Evolutionary conservation across 2,888 invertebrate genomes (phyloP).

Genomic region (Nemurella pictetii): DNA sequence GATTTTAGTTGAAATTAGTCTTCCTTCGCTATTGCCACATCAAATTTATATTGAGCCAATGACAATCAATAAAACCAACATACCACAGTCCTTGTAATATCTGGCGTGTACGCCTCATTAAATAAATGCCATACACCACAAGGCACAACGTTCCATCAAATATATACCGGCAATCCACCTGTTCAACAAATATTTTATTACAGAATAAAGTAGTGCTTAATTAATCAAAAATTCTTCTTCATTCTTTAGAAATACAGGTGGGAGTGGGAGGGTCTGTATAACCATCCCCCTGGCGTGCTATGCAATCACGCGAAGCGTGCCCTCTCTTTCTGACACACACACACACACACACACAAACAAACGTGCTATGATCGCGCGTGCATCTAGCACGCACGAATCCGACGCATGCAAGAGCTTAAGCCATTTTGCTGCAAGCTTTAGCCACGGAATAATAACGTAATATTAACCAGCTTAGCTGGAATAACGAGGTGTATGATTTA

Average conservation of each 20-base stretch:
- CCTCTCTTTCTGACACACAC: neutral
- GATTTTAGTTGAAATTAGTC: no score
- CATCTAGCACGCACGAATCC: neutral
- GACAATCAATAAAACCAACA: neutral
- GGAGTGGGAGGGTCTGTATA: conserved; percentile 8
- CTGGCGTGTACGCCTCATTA: neutral
- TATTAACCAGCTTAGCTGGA: neutral
- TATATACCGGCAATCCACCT: neutral
- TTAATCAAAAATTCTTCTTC: neutral
- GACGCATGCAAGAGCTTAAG: neutral
- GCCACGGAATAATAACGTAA: neutral
- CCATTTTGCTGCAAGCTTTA: neutral
- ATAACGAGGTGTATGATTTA: conserved; percentile 23
- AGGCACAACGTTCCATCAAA: neutral
- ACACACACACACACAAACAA: neutral
- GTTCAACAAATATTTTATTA: neutral
- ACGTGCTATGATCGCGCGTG: neutral
- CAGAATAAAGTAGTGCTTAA: neutral
- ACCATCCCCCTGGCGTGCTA: conserved; percentile 7
- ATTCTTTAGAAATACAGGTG: neutral
- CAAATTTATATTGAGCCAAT: neutral
- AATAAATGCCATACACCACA: neutral
- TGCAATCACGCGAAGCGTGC: neutral
- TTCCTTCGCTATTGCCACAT: neutral
- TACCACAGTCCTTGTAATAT: neutral